phyloP scores from a whole-genome alignment of 2,113 vertebrate genomes.

The Neofelis nebulosa region DNA sequence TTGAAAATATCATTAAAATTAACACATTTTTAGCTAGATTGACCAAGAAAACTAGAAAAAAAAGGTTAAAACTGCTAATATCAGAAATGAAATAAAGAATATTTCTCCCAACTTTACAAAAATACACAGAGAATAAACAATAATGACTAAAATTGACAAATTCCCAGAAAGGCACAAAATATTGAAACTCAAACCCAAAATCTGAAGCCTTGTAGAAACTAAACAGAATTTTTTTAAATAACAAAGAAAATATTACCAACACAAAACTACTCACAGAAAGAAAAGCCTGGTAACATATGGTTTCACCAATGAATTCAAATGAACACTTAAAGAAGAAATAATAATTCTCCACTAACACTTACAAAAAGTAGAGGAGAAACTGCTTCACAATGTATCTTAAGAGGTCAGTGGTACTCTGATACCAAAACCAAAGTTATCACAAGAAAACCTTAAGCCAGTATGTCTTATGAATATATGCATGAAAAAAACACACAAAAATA shows the following conservation, averaged over 20 bases:
- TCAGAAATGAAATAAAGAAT: not conserved
- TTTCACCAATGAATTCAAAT: not conserved
- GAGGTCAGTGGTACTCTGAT: not conserved
- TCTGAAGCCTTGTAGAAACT: not conserved
- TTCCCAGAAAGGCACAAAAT: not conserved
- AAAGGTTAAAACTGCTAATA: not conserved
- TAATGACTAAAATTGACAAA: not conserved
- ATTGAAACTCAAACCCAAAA: not conserved
- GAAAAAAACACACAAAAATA: not conserved
- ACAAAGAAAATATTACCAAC: not conserved
- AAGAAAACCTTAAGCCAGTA: not conserved
- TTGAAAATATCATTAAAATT: not conserved
- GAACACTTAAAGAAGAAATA: not conserved
- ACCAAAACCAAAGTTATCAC: not conserved
- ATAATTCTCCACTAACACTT: not conserved
- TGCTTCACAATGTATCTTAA: not conserved
- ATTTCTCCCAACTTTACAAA: not conserved
- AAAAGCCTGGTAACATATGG: not conserved
- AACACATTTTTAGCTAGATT: not conserved
- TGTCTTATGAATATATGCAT: not conserved
- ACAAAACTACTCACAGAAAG: not conserved
- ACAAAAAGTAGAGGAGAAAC: not conserved
- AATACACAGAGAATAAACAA: not conserved
- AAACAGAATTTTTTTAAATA: not conserved
- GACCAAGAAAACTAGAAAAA: not conserved